Percentiles rank a stretch among this genome's conserved stretches.
Conservation (phyloP, 2,113 vertebrate species). For the Cichladusa arquata region DNA sequence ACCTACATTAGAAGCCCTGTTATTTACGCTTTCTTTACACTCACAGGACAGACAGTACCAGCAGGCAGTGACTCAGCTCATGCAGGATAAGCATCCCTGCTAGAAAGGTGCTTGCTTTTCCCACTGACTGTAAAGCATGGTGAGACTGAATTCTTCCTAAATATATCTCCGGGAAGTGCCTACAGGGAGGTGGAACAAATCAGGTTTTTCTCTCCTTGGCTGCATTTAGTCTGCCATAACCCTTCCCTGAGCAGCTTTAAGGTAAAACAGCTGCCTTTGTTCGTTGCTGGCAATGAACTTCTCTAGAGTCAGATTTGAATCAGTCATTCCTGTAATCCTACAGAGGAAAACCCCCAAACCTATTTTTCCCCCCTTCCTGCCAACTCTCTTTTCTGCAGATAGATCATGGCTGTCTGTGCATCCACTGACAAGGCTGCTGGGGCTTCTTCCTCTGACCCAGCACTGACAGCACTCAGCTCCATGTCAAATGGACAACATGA, state of each 20-base stretch:
- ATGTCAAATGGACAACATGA: neutral
- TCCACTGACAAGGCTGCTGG: neutral
- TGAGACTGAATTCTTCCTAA: neutral
- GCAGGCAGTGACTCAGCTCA: neutral
- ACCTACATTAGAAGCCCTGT: neutral
- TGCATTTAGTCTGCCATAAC: neutral
- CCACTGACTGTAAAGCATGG: neutral
- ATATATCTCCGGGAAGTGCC: neutral
- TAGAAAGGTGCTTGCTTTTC: neutral
- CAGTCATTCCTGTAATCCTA: neutral
- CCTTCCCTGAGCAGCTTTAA: neutral
- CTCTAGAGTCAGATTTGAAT: neutral
- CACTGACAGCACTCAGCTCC: neutral
- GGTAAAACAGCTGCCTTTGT: neutral
- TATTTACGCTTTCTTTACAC: neutral
- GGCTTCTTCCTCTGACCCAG: neutral
- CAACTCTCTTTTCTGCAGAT: neutral
- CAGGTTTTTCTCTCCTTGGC: neutral
- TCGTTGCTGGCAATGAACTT: neutral
- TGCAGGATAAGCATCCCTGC: neutral
- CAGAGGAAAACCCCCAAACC: neutral
- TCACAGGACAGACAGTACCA: neutral
- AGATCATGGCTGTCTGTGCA: neutral
- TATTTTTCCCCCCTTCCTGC: neutral
- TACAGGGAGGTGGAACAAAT: neutral